Conservation (phyloP, 2,113 vertebrate species). For the Agapornis roseicollis region DNA sequence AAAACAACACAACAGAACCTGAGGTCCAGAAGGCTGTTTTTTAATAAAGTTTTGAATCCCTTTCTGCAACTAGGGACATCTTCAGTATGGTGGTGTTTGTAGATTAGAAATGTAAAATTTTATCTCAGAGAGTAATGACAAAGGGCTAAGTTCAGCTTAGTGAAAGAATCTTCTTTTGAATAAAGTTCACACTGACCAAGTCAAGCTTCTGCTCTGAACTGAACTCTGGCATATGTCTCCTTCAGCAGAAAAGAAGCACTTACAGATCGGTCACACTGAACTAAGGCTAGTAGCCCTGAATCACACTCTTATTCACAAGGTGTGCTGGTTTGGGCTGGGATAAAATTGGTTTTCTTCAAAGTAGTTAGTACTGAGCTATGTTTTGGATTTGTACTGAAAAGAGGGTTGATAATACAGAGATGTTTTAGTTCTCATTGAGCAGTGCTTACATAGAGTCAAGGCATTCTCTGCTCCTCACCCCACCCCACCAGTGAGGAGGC, state of each 20-base stretch:
- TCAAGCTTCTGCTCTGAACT: background rate
- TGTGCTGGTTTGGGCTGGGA: background rate
- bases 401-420: background rate
- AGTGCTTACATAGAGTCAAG: background rate
- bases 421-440: background rate
- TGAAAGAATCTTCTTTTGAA: background rate
- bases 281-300: background rate
- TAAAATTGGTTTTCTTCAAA: background rate
- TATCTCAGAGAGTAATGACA: background rate
- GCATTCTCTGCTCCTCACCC: background rate
- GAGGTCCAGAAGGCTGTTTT: background rate
- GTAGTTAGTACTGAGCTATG: background rate
- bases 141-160: background rate
- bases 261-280: background rate
- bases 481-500: background rate
- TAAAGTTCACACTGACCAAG: background rate
- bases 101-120: background rate
- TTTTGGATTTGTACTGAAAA: background rate
- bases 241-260: background rate
- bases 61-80: background rate
- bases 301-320: background rate
- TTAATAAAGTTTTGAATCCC: background rate
- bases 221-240: background rate
- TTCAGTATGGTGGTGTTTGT: background rate
- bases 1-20: background rate